Base-by-base conservation (phyloP, 1,140 invertebrate species). In the Mizuhopecten yessoensis region DNA sequence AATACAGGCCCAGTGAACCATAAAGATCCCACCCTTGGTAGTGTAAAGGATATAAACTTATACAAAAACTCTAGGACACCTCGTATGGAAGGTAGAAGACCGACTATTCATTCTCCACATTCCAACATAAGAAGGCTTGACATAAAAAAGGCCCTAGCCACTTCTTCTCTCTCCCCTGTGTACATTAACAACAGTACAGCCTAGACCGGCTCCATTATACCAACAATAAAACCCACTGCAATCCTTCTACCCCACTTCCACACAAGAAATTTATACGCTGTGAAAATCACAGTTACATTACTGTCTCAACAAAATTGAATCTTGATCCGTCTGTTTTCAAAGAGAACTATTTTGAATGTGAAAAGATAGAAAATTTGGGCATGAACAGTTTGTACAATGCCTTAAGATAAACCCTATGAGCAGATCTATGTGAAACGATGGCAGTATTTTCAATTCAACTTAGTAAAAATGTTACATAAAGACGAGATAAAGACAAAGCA, bases 91-190 rank as follows among this genome's bases (percentile, higher is more conserved):
- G 57, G 42, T 45, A 17, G 42, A 45, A 45, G 57, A 75, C 57
- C 57, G 57, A 75, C 23, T 29, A 75, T 75, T 75, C 57, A 75
- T 75, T 75, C 57, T 75, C 57, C 57, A 75, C 57, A 75, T 75
- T 75, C 57, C 57, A 75, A 75, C 57, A 75, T 75, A 75, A 75
- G 57, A 75, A 75, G 57, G 57, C 57, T 75, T n/a, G 57, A 75
- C 57, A 75, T 75, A 75, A 75, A 75, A 75, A 75, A 75, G 57
- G 57, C 57, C 57, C 57, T 0, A 75, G 57, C 57, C 57, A 75
- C 57, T 29, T 29, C 45, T 57, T 57, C 57, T 75, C n/a, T 29
- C 5, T 75, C 23, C 57, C 57, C 57, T 75, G 57, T 75, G 57
- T 75, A 75, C 57, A 75, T 75, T 75, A 75, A 75, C 57, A 75